A percentile compares a stretch with the other conserved stretches of the same genome.
Evolutionary conservation across 2,888 invertebrate genomes (phyloP).

Genomic region (Cephus rjabovi): DNA sequence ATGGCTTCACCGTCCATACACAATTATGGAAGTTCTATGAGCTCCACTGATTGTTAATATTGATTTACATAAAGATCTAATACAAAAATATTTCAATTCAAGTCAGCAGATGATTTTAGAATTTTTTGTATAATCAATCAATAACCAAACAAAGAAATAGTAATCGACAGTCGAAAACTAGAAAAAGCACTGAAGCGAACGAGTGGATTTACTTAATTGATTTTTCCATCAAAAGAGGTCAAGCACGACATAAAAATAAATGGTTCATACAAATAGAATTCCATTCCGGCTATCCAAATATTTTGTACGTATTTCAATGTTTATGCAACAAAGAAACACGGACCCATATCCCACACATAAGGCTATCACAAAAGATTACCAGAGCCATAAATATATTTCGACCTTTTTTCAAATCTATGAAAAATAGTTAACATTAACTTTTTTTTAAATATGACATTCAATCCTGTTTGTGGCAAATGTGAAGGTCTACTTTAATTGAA

Average conservation of each 20-base stretch:
- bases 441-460: too few relatives aligned
- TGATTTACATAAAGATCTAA: neutral
- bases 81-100: neutral
- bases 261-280: neutral
- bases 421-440: too few relatives aligned
- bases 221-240: neutral
- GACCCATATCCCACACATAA: too few relatives aligned
- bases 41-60: neutral
- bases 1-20: neutral
- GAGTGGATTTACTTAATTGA: neutral
- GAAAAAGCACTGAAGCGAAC: neutral
- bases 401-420: too few relatives aligned
- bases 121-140: neutral
- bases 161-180: neutral
- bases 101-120: neutral
- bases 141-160: neutral
- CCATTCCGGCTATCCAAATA: neutral
- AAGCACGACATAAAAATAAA: neutral
- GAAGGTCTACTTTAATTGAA: neutral
- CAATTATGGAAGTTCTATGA: neutral
- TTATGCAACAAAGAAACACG: neutral
- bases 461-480: too few relatives aligned
- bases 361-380: too few relatives aligned
- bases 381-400: too few relatives aligned
- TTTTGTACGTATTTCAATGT: neutral